These are phyloP conservation scores for Sterna hirundo DNA, from an alignment of 2,113 vertebrate species.

Conservation along the genomic window DNA sequence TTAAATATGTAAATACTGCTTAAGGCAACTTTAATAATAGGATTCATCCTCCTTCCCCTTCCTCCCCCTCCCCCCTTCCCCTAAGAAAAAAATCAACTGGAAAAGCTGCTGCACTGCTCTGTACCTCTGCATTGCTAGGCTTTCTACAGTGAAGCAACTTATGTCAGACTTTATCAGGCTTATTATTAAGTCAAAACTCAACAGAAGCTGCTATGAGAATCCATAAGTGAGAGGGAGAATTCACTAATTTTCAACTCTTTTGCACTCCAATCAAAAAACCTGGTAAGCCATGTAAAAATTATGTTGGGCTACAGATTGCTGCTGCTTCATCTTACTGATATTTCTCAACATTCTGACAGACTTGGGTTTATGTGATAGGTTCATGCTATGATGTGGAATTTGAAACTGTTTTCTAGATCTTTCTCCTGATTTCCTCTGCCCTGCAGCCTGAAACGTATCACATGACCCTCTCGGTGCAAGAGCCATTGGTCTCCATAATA, in stretches of 20 bases:
- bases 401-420: not conserved
- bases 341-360: not conserved
- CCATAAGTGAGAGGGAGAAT: slow-evolving; percentile 38
- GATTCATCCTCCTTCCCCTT: slow-evolving; percentile 34
- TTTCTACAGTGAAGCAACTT: slow-evolving; percentile 55
- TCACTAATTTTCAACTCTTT: slow-evolving; percentile 20
- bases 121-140: slow-evolving; percentile 33
- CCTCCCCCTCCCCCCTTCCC: not conserved
- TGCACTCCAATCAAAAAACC: not conserved
- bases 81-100: not conserved
- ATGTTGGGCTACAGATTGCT: not conserved
- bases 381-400: not conserved
- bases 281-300: slow-evolving; percentile 8
- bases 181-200: slow-evolving; percentile 45
- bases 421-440: not conserved
- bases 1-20: slow-evolving; percentile 41
- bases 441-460: not conserved
- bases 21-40: slow-evolving; percentile 49
- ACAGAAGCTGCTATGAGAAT: slow-evolving; percentile 36
- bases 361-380: not conserved
- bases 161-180: slow-evolving; percentile 28
- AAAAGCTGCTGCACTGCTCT: slow-evolving; percentile 33
- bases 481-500: not conserved
- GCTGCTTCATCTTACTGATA: not conserved
- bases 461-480: not conserved